Conservation (phyloP, 1,140 invertebrate species). For the Drosophila pallidifrons region DNA sequence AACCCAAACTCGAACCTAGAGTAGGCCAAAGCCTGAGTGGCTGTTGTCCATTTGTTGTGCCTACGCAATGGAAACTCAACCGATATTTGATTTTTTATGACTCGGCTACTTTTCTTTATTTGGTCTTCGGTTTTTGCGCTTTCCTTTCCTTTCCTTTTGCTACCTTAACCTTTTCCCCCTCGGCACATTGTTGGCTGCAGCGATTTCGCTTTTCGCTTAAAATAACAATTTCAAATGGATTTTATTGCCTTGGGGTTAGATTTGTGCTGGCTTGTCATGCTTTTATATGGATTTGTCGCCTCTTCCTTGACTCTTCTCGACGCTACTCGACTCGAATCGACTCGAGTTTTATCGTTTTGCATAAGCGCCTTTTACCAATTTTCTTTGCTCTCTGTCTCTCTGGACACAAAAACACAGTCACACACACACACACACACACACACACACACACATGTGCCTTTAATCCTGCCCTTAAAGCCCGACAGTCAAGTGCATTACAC, state of each 20-base stretch:
- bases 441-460: conserved; percentile 33
- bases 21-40: conserved; percentile 8
- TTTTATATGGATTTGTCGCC: conserved; percentile 49
- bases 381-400: conserved; percentile 40
- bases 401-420: conserved; percentile 34
- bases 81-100: conserved; percentile 81
- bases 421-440: conserved; percentile 3
- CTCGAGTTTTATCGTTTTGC: conserved; percentile 75
- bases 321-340: neutral
- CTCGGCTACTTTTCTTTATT: conserved; percentile 47
- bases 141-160: neutral
- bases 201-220: conserved; percentile 71
- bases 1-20: neutral
- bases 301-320: conserved; percentile 1
- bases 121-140: conserved; percentile 7
- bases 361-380: conserved; percentile 76
- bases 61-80: conserved; percentile 43
- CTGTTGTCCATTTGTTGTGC: conserved; percentile 43
- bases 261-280: conserved; percentile 46
- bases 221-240: conserved; percentile 84
- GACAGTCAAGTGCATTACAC: conserved; percentile 63
- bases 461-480: conserved; percentile 42
- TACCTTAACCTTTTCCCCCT: conserved; percentile 29
- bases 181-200: conserved; percentile 25
- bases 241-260: conserved; percentile 77